phyloP scores from a whole-genome alignment of 1,140 invertebrate species.

The Aphelinus certus region DNA sequence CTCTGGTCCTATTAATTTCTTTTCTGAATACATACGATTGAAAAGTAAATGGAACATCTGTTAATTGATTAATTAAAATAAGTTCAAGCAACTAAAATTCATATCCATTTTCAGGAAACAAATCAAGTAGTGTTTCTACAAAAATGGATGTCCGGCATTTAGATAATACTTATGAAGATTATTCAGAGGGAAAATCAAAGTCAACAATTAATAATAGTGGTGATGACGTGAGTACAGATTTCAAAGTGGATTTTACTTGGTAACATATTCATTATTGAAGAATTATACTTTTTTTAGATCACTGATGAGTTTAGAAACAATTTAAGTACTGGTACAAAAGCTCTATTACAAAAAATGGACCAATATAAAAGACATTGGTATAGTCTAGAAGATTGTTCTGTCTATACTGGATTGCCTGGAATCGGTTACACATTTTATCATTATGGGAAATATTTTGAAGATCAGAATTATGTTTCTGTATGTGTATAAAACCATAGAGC shows the following conservation, averaged over 20 bases:
- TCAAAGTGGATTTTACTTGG: constrained; percentile 16
- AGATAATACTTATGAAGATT: constrained; percentile 50
- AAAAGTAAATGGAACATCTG: no score
- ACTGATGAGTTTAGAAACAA: constrained; percentile 46
- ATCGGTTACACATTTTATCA: constrained; percentile 68
- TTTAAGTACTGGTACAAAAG: constrained; percentile 42
- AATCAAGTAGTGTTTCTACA: background rate
- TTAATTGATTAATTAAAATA: no score
- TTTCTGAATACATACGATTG: background rate
- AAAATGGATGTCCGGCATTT: constrained; percentile 45
- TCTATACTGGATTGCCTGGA: constrained; percentile 68
- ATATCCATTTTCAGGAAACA: background rate
- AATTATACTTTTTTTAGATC: constrained; percentile 45
- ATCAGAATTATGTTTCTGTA: constrained; percentile 45
- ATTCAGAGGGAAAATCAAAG: constrained; percentile 28
- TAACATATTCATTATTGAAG: background rate
- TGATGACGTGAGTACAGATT: constrained; percentile 42
- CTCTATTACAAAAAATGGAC: constrained; percentile 48
- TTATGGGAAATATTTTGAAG: constrained; percentile 56
- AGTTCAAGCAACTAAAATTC: no score
- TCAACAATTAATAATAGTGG: constrained; percentile 38
- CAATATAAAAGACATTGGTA: constrained; percentile 50
- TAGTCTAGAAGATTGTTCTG: constrained; percentile 57
- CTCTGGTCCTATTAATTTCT: background rate
- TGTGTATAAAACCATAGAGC: background rate